phyloP scores from a whole-genome alignment of 1,140 invertebrate genomes.

The Tetramorium alpestre region DNA sequence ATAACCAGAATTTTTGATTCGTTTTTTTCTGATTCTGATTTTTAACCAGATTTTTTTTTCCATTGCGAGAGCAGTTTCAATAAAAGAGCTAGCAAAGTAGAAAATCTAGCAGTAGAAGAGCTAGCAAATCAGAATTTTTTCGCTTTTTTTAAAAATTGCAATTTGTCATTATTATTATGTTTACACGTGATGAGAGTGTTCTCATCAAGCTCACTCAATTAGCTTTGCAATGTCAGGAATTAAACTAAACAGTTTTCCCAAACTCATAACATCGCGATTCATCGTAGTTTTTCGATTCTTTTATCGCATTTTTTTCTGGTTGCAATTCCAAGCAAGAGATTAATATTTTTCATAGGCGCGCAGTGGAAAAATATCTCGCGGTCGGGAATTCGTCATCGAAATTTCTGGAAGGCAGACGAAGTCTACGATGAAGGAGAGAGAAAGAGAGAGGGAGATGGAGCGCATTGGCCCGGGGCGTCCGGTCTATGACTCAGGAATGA shows the following conservation, averaged over 20 bases:
- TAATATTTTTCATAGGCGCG: background rate
- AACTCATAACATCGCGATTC: background rate
- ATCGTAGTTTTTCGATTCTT: background rate
- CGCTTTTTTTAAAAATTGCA: background rate
- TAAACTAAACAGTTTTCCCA: background rate
- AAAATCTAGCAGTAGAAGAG: too few relatives aligned
- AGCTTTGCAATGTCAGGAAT: background rate
- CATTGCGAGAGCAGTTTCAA: background rate
- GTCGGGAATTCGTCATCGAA: slow-evolving; percentile 83
- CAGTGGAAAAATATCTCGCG: slow-evolving; percentile 48
- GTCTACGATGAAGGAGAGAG: slow-evolving; percentile 7
- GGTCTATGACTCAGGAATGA: slow-evolving; percentile 83
- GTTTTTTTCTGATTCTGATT: too few relatives aligned
- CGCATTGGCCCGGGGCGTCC: slow-evolving; percentile 78
- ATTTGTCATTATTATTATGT: background rate
- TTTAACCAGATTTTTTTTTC: too few relatives aligned
- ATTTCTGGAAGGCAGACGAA: slow-evolving; percentile 80
- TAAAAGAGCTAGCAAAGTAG: background rate
- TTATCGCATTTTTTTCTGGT: background rate
- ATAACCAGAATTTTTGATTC: too few relatives aligned
- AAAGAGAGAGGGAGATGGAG: slow-evolving; percentile 40
- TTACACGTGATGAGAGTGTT: background rate
- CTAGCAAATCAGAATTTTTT: background rate
- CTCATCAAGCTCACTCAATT: background rate
- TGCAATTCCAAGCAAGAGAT: slow-evolving; percentile 33